Conservation (phyloP, 2,113 vertebrate genomes). For the Forbesichthys papilliferus region DNA sequence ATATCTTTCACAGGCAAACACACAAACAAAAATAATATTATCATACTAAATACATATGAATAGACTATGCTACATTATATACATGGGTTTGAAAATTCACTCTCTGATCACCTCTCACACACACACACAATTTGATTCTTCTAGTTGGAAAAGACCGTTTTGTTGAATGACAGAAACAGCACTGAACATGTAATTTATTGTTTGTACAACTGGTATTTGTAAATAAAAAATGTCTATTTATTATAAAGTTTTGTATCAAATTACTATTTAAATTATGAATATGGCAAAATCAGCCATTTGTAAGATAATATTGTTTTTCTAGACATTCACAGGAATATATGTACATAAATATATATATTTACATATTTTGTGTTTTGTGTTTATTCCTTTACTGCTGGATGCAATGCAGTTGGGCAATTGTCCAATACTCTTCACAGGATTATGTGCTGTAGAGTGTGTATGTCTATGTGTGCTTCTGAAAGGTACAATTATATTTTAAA, state of each 20-base stretch:
- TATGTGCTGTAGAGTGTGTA: too few species aligned
- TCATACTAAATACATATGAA: neutral
- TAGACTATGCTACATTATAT: neutral
- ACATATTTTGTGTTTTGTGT: conserved; percentile 47
- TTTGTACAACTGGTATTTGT: conserved; percentile 96
- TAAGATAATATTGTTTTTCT: conserved; percentile 73
- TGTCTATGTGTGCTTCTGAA: too few species aligned
- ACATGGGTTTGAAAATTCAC: too few species aligned
- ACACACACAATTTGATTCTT: conserved; percentile 51
- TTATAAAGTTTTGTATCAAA: conserved; percentile 91
- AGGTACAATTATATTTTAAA: too few species aligned
- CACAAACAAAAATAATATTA: conserved; percentile 19
- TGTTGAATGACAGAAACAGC: conserved; percentile 80
- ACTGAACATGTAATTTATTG: conserved; percentile 99
- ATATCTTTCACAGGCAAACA: conserved; percentile 32
- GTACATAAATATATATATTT: conserved; percentile 81
- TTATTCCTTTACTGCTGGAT: conserved; percentile 15
- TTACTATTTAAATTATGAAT: conserved; percentile 90
- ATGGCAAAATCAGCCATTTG: conserved; percentile 74
- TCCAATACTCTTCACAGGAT: neutral
- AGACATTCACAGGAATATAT: conserved; percentile 75
- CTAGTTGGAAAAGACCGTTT: conserved; percentile 54
- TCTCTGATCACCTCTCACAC: neutral
- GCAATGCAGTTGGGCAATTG: neutral
- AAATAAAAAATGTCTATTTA: conserved; percentile 92